Evolutionary conservation across 2,888 invertebrate genomes (phyloP), one percentile per base, ranked within the genome.

Genomic region (Cynaeus angustus): DNA sequence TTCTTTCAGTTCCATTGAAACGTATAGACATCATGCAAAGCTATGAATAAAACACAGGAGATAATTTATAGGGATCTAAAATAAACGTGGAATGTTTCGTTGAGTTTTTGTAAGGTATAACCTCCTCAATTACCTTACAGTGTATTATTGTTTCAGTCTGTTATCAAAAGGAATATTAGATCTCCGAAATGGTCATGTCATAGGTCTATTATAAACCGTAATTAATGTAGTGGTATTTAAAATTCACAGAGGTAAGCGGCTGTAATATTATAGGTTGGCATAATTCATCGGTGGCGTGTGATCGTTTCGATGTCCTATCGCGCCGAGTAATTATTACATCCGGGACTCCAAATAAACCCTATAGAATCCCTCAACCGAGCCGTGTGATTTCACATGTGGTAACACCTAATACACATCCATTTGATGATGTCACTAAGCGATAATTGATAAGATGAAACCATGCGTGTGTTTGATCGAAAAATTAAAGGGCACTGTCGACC

Each of bases 311-410:
- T 68, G 64, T 68, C 68, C 64, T 68, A 68, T 68, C 66, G 62
- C 66, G 52, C 66, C 41, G 59, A 50, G 52, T 69, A 72, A 74
- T 74, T 74, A 72, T 71, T 71, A 71, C 62, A 71, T 71, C 71
- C 71, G 70, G 62, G 56, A 67, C 48, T 58, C 55, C 64, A 53
- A 62, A 62, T 50, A 45, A 65, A 41, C 68, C 65, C 70, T 66
- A 68, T 70, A 56, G 56, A 56, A 55, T 33, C 41, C 66, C 61
- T 43, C 53, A 43, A 50, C 68, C 74, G 72, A 50, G 55, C 70
- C 74, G 72, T 74, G 74, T 66, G 72, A 74, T 72, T 70, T 61
- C 58, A 55, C 73, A 74, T 61, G 66, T 74, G 73, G 66, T 41
- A 65, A 59, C 55, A 66, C 68, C 66, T 52, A 53, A 62, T 68